Evolutionary conservation across 2,888 invertebrate species (phyloP).

Genomic region (Pollenia griseotomentosa): DNA sequence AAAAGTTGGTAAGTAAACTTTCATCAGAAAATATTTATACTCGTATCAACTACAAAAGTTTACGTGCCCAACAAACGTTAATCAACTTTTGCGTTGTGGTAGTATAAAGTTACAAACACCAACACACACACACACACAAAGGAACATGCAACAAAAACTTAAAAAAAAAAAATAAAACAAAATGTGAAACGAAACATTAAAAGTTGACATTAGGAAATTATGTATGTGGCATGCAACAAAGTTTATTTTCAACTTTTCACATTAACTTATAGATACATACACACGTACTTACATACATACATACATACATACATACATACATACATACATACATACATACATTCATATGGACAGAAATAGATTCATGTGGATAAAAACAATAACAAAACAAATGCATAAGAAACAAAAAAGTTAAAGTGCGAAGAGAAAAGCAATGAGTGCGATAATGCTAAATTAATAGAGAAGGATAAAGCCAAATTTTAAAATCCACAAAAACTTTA

Average conservation of each 20-base stretch:
- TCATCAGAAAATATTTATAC: slow-evolving; percentile 67
- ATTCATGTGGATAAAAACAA: not conserved
- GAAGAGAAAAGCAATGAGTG: not conserved
- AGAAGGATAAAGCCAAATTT: too few relatives aligned
- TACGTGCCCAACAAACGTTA: slow-evolving; percentile 71
- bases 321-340: too few relatives aligned
- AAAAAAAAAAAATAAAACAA: slow-evolving; percentile 14
- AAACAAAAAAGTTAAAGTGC: not conserved
- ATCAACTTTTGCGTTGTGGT: slow-evolving; percentile 52
- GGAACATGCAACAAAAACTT: slow-evolving; percentile 16
- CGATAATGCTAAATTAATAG: not conserved
- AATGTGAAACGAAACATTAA: slow-evolving; percentile 77
- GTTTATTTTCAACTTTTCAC: slow-evolving; percentile 81
- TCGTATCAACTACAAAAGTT: slow-evolving; percentile 62
- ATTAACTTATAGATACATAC: slow-evolving; percentile 65
- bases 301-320: not conserved
- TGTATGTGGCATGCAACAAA: slow-evolving; percentile 78
- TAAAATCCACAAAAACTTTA: too few relatives aligned
- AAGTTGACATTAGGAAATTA: slow-evolving; percentile 79
- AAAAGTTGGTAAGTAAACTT: slow-evolving; percentile 66
- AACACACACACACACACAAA: slow-evolving; percentile 11
- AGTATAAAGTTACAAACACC: slow-evolving; percentile 48
- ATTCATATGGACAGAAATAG: too few relatives aligned
- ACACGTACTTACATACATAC: too few relatives aligned
- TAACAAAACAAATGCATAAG: not conserved